Conservation (phyloP, 2,797 vertebrate species). For the Thaleichthys pacificus region DNA sequence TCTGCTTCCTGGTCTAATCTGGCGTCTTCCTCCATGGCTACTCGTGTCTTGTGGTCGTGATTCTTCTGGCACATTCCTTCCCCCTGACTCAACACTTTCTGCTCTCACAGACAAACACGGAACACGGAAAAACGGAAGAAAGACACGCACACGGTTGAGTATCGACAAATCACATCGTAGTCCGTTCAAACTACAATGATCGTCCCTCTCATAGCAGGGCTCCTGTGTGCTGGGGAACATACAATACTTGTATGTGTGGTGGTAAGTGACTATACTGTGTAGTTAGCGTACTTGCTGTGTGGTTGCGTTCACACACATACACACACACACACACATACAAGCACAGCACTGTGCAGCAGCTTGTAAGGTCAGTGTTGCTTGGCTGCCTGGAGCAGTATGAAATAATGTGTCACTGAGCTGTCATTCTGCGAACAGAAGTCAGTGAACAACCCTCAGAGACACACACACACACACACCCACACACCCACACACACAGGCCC, state of each 20-base stretch:
- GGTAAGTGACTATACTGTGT: not conserved
- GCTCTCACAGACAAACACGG: constrained; percentile 35
- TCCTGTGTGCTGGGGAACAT: not conserved
- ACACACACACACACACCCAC: constrained; percentile 1
- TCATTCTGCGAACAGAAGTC: constrained; percentile 51
- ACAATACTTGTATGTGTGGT: too few species aligned
- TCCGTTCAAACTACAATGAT: too few species aligned
- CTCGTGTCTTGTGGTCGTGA: constrained; percentile 48
- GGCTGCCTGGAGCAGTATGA: constrained; percentile 56
- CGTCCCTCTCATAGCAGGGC: not conserved
- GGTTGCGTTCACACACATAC: not conserved
- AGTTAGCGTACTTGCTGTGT: not conserved
- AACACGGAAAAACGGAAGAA: constrained; percentile 14
- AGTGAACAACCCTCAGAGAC: constrained; percentile 43
- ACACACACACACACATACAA: constrained; percentile 20
- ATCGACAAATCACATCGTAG: constrained; percentile 46
- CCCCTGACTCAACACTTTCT: constrained; percentile 66
- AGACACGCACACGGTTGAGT: constrained; percentile 27
- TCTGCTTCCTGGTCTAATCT: constrained; percentile 39
- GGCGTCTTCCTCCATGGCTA: constrained; percentile 43
- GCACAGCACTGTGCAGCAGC: constrained; percentile 39
- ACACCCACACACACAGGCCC: constrained; percentile 20
- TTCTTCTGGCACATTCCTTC: constrained; percentile 67
- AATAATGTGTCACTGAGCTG: constrained; percentile 66
- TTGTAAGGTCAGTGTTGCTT: constrained; percentile 65